phyloP scores from a whole-genome alignment of 2,797 vertebrate species.

The Dicrostonyx torquatus region DNA sequence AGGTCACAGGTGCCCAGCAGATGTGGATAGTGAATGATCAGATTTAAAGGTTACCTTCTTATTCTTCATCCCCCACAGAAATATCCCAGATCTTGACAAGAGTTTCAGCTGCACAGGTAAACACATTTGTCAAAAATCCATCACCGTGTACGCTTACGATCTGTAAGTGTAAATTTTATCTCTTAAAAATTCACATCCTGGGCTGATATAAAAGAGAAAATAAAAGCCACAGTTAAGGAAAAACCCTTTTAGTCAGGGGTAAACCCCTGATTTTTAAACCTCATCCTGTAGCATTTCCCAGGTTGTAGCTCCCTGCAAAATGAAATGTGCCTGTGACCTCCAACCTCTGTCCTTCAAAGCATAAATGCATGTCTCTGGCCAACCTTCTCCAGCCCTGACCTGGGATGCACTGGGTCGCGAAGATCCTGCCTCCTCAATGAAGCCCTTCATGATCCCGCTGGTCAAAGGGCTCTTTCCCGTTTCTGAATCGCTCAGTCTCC shows the following conservation, averaged over 20 bases:
- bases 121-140: constrained; percentile 53
- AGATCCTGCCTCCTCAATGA: background rate
- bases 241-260: background rate
- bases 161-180: background rate
- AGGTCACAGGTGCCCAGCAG: background rate
- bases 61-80: background rate
- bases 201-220: background rate
- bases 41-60: background rate
- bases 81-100: background rate
- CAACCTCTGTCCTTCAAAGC: background rate
- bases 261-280: background rate
- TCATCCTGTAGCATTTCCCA: background rate
- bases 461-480: background rate
- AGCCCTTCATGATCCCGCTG: background rate
- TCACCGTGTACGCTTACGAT: background rate
- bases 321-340: background rate
- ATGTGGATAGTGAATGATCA: background rate
- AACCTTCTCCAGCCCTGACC: background rate
- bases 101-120: background rate
- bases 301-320: background rate
- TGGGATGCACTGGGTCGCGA: background rate
- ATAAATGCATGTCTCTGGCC: rapidly evolving
- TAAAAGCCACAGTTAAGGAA: background rate
- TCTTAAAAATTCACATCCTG: background rate
- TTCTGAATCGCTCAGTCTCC: background rate